These are phyloP conservation scores for Oxyteleia sp. DNA, from an alignment of 2,888 invertebrate species.

Conservation along the genomic window DNA sequence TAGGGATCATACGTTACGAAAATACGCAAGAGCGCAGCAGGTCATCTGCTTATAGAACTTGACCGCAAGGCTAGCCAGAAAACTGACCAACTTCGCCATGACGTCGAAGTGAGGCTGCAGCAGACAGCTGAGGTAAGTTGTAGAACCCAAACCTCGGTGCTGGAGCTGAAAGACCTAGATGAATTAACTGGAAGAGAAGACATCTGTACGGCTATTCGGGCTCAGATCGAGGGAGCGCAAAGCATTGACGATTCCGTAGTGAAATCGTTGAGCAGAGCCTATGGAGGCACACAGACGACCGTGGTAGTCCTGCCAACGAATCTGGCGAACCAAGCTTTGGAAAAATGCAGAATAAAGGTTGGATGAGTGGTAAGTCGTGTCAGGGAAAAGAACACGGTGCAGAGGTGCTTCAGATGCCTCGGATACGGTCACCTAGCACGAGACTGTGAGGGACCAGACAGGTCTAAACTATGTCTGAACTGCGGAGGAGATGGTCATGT, in stretches of 20 bases:
- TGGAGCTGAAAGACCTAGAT: slow-evolving; percentile 61
- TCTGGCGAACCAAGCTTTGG: not conserved
- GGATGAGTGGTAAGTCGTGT: slow-evolving; percentile 66
- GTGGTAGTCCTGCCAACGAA: slow-evolving; percentile 18
- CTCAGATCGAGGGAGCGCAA: slow-evolving; percentile 12
- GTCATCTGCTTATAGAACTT: not conserved
- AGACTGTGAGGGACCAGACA: slow-evolving; percentile 48
- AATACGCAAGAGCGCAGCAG: not conserved
- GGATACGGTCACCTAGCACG: slow-evolving; percentile 53
- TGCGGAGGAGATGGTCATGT: no score
- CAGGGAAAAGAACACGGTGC: slow-evolving; percentile 17
- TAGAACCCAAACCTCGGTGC: not conserved
- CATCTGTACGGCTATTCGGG: no score
- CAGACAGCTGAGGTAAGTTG: not conserved
- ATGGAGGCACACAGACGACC: slow-evolving; percentile 35
- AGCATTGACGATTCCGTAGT: not conserved
- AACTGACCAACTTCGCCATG: not conserved
- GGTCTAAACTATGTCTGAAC: no score
- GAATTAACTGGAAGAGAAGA: no score
- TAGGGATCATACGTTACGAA: not conserved
- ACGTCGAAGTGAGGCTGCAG: not conserved
- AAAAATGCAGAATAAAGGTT: slow-evolving; percentile 4
- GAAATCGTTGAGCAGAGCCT: slow-evolving; percentile 23
- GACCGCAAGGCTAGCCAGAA: not conserved
- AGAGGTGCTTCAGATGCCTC: slow-evolving; percentile 65